Evolutionary conservation across 2,113 vertebrate genomes (phyloP), one percentile per base, ranked within the genome.

Genomic region (Petrocephalus zakoni): DNA sequence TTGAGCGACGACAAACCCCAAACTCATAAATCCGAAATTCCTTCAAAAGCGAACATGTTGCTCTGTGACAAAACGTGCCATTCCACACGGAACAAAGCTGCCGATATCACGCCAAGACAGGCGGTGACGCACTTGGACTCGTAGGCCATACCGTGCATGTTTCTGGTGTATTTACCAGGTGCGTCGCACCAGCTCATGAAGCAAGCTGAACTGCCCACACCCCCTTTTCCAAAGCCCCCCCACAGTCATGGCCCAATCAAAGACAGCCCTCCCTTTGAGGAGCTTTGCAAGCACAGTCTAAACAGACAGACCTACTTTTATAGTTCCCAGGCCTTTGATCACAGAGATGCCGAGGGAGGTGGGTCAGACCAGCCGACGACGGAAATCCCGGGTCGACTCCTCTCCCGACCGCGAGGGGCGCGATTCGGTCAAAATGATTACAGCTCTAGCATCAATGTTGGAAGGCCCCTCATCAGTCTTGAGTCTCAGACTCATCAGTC

Each of bases 291-390:
- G 86, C 89, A 92, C 87, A 89, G 53, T 90, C 90, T 91, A 91
- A 42, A 83, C 75, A 86, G 91, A 92, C 93, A 93, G 92, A 85
- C 52, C 1, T 87, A 68, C 90, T 94, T 55, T 90, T 92, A 89
- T 92, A 92, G 89, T 91, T 86, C 19, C 13, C 22, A 56, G 87
- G 89, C 89, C 91, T 93, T 91, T 93, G 92, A 94, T 94, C 92
- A 89, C 51, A 90, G 91, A 92, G 87, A 89, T 91, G 91, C 92
- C 94, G 93, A 93, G 90, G 82, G 90, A 92, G 88, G 92, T 89
- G 88, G 61, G 87, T 89, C 87, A 88, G 52, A 0, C 13, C 34
- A 87, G 61, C 34, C 17, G 47, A 91, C 22, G 91, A 89, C 91
- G 92, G 91, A 93, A 93, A 91, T 89, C 90, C 90, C 72, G 86